These are phyloP conservation scores for Parasteatoda tepidariorum DNA, from an alignment of 1,140 invertebrate genomes.

Conservation along the genomic window DNA sequence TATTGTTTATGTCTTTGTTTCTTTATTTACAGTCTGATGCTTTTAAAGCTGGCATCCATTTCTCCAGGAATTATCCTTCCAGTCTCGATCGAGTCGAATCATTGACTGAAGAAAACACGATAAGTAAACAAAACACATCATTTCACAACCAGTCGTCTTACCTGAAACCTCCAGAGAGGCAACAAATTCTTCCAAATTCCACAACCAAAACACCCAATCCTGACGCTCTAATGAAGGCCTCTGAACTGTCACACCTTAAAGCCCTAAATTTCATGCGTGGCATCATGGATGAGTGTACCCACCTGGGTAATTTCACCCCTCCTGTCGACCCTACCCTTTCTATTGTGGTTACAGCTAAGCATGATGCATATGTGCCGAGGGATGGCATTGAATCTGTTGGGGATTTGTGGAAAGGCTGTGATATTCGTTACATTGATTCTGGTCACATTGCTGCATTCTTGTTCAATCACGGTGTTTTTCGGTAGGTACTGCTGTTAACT, in stretches of 20 bases:
- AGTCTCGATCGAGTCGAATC: slow-evolving; percentile 68
- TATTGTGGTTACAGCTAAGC: slow-evolving; percentile 69
- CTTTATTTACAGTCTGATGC: slow-evolving; percentile 55
- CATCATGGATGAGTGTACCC: slow-evolving; percentile 99
- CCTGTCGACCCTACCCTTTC: slow-evolving; percentile 65
- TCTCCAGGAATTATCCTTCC: slow-evolving; percentile 80
- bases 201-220: neutral
- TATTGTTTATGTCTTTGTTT: no score
- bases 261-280: slow-evolving; percentile 95
- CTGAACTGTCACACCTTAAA: slow-evolving; percentile 52
- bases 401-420: slow-evolving; percentile 91
- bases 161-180: neutral
- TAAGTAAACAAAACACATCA: neutral
- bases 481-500: slow-evolving; percentile 73
- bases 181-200: neutral
- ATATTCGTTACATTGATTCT: slow-evolving; percentile 86
- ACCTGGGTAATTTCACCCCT: slow-evolving; percentile 89
- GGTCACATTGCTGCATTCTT: slow-evolving; percentile 93
- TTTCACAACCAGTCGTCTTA: neutral
- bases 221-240: neutral
- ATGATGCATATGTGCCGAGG: slow-evolving; percentile 93
- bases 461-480: slow-evolving; percentile 85
- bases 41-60: slow-evolving; percentile 79
- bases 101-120: slow-evolving; percentile 28
- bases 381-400: slow-evolving; percentile 83